Base-by-base conservation (phyloP, 2,888 invertebrate genomes). In the Charanyca ferruginea region DNA sequence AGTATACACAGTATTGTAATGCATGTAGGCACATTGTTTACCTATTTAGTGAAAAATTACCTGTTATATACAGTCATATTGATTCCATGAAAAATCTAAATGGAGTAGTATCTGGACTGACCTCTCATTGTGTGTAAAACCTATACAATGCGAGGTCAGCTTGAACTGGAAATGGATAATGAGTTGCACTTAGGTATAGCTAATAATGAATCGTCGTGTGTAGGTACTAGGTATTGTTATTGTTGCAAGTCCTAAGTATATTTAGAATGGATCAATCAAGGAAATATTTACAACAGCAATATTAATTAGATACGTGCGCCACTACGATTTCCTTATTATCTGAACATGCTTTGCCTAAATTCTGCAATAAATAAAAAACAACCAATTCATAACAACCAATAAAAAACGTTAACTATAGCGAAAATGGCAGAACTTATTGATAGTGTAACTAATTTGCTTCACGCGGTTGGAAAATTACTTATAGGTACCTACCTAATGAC, bases 291-390 rank as follows among this genome's bases (percentile, higher is more conserved):
- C 35, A 62, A 41, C 44, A 22, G 47, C 45, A 23, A n/a, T 62
- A 54, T 69, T 62, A 73, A 81, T 77, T 75, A 69, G 63, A 73
- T 80, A 81, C 82, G 82, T 81, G 82, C 61, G n/a, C 63, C 54
- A 54, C 48, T 61, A 54, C 55, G 18, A 68, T 79, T 81, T 81
- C 81, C 81, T 81, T 75, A 75, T 81, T 73, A 67, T 48, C 16
- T n/a, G 5, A 47, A 41, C 66, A 61, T 51, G 63, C 61, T 13
- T 66, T 44, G 66, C 25, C 48, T n/a, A 25, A 54, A 70, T 63
- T 67, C 47, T 59, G 53, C 41, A 69, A 75, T 64, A 75, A 75
- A 64, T 9, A n/a, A n/a, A n/a, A n/a, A n/a, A n/a, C n/a, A n/a
- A n/a, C n/a, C n/a, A n/a, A 5, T 41, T 32, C 23, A 13, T 11